These are phyloP conservation scores for Sebastes schlegelii DNA, from an alignment of 2,113 vertebrate genomes.

Conservation along the genomic window DNA sequence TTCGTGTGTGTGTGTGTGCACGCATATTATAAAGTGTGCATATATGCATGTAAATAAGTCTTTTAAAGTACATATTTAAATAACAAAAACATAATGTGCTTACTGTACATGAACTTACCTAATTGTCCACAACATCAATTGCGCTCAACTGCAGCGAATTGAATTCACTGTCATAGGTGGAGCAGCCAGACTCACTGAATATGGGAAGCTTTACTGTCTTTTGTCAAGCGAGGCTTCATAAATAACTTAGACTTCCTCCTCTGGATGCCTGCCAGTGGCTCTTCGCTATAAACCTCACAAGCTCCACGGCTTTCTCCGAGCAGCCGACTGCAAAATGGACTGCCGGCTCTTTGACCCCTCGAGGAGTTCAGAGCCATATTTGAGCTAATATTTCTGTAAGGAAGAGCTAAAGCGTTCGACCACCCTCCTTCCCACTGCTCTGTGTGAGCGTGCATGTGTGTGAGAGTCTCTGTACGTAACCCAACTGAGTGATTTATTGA, in stretches of 20 bases:
- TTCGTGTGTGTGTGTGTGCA: conserved; percentile 4
- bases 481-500: neutral
- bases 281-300: conserved; percentile 45
- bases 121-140: conserved; percentile 31
- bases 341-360: conserved; percentile 82
- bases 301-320: conserved; percentile 37
- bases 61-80: neutral
- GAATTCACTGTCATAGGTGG: conserved; percentile 18
- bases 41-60: neutral
- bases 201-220: conserved; percentile 68
- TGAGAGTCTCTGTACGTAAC: too few relatives aligned
- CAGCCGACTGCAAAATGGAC: conserved; percentile 77
- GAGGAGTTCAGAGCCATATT: conserved; percentile 78
- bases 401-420: conserved; percentile 78
- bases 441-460: neutral
- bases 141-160: conserved; percentile 47
- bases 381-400: conserved; percentile 81
- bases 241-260: conserved; percentile 72
- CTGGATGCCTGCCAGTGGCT: conserved; percentile 67
- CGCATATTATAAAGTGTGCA: neutral
- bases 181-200: conserved; percentile 43
- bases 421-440: conserved; percentile 74
- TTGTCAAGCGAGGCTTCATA: conserved; percentile 71
- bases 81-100: neutral
- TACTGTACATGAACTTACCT: neutral